Evolutionary conservation across 2,113 vertebrate genomes (phyloP), one percentile per base, ranked within the genome.

Genomic region (Fregetta grallaria): DNA sequence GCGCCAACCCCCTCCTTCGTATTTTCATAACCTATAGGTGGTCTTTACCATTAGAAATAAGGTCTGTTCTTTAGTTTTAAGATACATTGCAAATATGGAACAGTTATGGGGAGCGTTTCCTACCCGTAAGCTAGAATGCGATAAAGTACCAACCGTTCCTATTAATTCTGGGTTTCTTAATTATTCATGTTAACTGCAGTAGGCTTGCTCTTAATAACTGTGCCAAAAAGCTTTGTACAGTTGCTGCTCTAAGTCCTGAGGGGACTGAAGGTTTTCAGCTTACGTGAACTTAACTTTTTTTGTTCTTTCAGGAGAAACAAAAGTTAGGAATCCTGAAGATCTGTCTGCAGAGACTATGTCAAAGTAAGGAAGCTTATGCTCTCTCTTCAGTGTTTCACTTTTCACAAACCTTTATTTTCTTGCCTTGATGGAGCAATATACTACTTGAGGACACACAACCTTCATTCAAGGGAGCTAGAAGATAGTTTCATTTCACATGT

Each of bases 281-380:
- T 47, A 36, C 6, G 4, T 53, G 21, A 81, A 53, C 36, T 83
- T 73, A 18, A 42, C 42, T 77, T 36, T 26, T 72, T 53, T 75
- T 78, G 19, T 58, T 95, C 79, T 94, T 86, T 32, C 85, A 99
- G 99, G 99, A 73, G 99, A 99, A 98, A 99, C 99, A 45, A 99
- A 98, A 98, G 99, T 99, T 26, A 99, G 98, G 97, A 99, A 99
- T 96, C 97, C 98, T 55, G 99, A 99, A 82, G 99, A 99, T 95
- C 98, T 99, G 20, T 99, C 99, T 84, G 99, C 99, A 95, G 99
- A 99, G 97, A 99, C 99, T 9, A 99, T 99, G 99, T 98, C 99
- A 34, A 99, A 99, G 99, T 99, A 98, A 98, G 98, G 97, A 90
- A 61, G 56, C 21, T 85, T 65, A 29, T 16, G 15, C 30, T 88